A percentile compares a stretch with the other conserved stretches of the same genome.
These are phyloP conservation scores for Lepeophtheirus salmonis DNA, from an alignment of 1,140 invertebrate species.

Conservation along the genomic window DNA sequence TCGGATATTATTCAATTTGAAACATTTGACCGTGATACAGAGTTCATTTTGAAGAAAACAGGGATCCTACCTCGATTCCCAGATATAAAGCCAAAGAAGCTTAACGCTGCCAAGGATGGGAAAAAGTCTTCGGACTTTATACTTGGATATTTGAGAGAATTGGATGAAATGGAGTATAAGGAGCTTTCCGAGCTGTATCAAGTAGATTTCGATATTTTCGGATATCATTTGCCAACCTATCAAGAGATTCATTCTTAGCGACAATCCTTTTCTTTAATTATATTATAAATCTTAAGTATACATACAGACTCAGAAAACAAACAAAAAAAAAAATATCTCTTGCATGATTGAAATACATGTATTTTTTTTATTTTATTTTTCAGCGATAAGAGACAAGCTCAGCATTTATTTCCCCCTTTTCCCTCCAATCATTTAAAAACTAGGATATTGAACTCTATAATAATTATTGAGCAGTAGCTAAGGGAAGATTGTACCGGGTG, in stretches of 20 bases:
- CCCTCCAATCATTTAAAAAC: no score
- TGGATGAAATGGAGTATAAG: background rate
- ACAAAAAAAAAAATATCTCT: no score
- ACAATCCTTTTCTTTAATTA: no score
- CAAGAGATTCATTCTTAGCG: background rate
- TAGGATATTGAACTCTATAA: no score
- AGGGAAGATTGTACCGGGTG: no score
- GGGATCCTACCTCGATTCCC: background rate
- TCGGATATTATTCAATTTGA: conserved; percentile 18
- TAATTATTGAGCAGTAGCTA: no score
- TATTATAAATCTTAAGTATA: no score
- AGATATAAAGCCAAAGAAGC: background rate
- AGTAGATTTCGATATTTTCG: background rate
- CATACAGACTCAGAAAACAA: no score
- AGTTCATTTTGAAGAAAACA: conserved; percentile 8
- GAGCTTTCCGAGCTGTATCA: background rate
- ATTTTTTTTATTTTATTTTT: no score
- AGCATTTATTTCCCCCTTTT: no score
- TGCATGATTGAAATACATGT: no score
- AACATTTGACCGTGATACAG: conserved; percentile 10
- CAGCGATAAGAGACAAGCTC: no score
- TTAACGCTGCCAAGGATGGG: background rate
- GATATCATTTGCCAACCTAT: background rate
- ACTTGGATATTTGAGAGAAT: background rate
- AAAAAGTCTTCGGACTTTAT: background rate